Evolutionary conservation across 2,888 invertebrate genomes (phyloP).

Genomic region (Acanthosoma haemorrhoidale): DNA sequence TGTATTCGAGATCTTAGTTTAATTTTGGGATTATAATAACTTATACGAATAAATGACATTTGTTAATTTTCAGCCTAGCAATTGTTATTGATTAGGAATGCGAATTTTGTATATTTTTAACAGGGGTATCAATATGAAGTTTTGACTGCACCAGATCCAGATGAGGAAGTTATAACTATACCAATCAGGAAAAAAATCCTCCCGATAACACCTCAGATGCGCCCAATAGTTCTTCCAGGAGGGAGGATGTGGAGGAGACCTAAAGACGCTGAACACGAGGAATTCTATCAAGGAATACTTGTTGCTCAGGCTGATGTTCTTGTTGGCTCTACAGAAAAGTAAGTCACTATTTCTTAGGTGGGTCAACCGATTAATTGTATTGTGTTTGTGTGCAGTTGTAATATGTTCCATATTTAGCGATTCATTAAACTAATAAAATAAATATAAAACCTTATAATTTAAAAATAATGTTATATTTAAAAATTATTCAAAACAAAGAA

Average conservation of each 20-base stretch:
- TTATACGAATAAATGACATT: too few relatives aligned
- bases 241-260: conserved; percentile 75
- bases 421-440: too few relatives aligned
- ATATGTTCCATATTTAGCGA: too few relatives aligned
- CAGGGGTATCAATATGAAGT: conserved; percentile 34
- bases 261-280: conserved; percentile 82
- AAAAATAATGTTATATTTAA: too few relatives aligned
- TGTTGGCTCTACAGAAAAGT: conserved; percentile 79
- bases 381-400: too few relatives aligned
- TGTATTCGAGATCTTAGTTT: too few relatives aligned
- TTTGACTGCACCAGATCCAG: conserved; percentile 34
- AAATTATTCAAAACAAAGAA: too few relatives aligned
- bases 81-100: neutral
- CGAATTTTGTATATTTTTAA: neutral
- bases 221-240: conserved; percentile 70
- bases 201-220: conserved; percentile 58
- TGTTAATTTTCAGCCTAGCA: too few relatives aligned
- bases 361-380: too few relatives aligned
- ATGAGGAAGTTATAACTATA: neutral
- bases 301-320: conserved; percentile 81
- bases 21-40: too few relatives aligned
- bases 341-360: too few relatives aligned
- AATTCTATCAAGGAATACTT: conserved; percentile 79
- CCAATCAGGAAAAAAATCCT: conserved; percentile 29
- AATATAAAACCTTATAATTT: too few relatives aligned